Base-by-base conservation (phyloP, 2,888 invertebrate genomes). In the Drosophila acutilabella region DNA sequence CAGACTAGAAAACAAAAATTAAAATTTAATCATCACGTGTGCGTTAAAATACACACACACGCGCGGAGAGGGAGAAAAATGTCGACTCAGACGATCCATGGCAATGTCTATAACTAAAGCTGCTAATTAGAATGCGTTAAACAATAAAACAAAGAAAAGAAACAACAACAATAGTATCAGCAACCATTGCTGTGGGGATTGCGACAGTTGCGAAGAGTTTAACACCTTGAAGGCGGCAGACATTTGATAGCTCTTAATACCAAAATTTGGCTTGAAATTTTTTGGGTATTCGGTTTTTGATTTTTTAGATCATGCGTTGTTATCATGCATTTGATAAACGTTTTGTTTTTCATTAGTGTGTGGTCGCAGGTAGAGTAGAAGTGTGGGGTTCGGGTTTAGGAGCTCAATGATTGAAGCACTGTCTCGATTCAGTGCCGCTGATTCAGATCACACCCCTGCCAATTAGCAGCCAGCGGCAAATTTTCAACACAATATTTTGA, bases 21-120 rank as follows among this genome's bases (percentile, higher is more conserved):
- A 86, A 89, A 86, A 88, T 79, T 82, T 85, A 89, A 88, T 88
- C 89, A 88, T 89, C 88, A 88, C 81, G 88, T 86, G 82, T 77
- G 88, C 87, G 88, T 89, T 82, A 81, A 83, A 77, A 86, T 74
- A 57, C 66, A 71, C 54, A 23, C 58, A 64, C 40, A 54, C 59
- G 61, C 4, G 13, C 41, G 5, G 44, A 45, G 10, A 36, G 38
- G 16, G 36, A 14, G 26, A 23, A 1, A 51, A 23, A 16, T 40
- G 47, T 61, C 56, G 23, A 18, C 44, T 36, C n/a, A 30, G 68
- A 60, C 59, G 57, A 56, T 50, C 51, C 59, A 56, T 58, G 52
- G 65, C 59, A 64, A 59, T 70, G 78, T 64, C 67, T 77, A 83
- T 74, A 74, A 73, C 79, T 71, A 73, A 76, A 84, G 78, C 68